A percentile compares a stretch with the other conserved stretches of the same genome.
phyloP scores from a whole-genome alignment of 2,888 invertebrate genomes.

The Ctenicera cuprea region DNA sequence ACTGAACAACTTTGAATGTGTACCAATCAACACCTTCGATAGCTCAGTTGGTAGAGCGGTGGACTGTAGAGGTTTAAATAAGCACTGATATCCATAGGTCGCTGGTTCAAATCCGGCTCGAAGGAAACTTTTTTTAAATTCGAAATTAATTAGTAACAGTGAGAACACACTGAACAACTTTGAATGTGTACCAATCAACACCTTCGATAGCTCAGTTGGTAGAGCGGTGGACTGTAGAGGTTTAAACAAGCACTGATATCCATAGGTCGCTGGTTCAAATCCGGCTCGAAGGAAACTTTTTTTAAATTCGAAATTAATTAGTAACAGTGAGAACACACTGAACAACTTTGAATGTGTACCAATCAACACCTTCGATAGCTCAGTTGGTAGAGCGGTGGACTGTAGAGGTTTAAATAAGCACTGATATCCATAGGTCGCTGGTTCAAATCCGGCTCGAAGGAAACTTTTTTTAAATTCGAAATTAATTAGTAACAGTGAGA shows the following conservation, averaged over 20 bases:
- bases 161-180: no score
- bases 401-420: slow-evolving; percentile 66
- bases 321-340: no score
- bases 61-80: no score
- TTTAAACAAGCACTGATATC: no score
- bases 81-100: slow-evolving; percentile 67
- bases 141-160: no score
- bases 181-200: no score
- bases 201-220: slow-evolving; percentile 71
- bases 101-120: slow-evolving; percentile 83
- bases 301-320: no score
- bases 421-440: slow-evolving; percentile 81
- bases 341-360: no score
- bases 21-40: slow-evolving; percentile 64
- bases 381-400: slow-evolving; percentile 71
- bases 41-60: slow-evolving; percentile 71
- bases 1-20: no score
- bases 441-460: slow-evolving; percentile 75
- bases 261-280: slow-evolving; percentile 83
- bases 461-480: not conserved
- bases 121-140: slow-evolving; percentile 71
- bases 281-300: slow-evolving; percentile 77
- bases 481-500: no score
- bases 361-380: slow-evolving; percentile 66
- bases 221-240: slow-evolving; percentile 71